These are phyloP conservation scores for Noctilio leporinus DNA, from an alignment of 2,113 vertebrate species.

Conservation along the genomic window DNA sequence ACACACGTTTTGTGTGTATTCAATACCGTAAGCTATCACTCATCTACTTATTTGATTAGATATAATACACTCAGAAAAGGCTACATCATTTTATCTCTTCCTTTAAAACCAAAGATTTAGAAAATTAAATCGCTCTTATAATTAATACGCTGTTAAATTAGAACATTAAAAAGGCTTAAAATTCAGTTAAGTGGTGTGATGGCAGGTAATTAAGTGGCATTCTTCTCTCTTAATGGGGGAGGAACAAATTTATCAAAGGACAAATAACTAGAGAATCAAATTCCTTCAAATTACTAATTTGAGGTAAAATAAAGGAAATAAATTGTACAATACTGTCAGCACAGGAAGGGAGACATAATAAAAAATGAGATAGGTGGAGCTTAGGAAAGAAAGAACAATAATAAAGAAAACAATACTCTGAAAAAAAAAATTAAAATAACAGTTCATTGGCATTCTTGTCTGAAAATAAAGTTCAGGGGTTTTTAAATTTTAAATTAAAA, in stretches of 20 bases:
- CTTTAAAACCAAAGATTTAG: not conserved
- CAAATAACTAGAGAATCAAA: slow-evolving; percentile 7
- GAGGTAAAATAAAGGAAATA: slow-evolving; percentile 7
- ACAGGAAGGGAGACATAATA: not conserved
- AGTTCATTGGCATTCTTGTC: not conserved
- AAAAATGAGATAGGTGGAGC: not conserved
- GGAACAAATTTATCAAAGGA: not conserved
- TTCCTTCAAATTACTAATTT: not conserved
- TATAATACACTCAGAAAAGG: not conserved
- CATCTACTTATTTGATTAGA: not conserved
- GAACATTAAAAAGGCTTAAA: not conserved
- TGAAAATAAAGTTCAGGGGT: not conserved
- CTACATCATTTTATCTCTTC: not conserved
- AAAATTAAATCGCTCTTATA: not conserved
- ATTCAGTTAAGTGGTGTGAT: not conserved
- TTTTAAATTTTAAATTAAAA: not conserved
- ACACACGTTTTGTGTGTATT: not conserved
- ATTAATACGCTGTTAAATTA: not conserved
- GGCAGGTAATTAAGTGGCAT: not conserved
- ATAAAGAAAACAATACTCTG: not conserved
- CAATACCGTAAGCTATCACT: not conserved
- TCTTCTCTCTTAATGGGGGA: not conserved
- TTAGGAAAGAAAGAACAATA: not conserved
- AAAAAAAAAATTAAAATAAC: not conserved
- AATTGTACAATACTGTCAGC: not conserved